These are phyloP conservation scores for Potamilus streckersoni DNA, from an alignment of 1,140 invertebrate genomes.

Conservation along the genomic window DNA sequence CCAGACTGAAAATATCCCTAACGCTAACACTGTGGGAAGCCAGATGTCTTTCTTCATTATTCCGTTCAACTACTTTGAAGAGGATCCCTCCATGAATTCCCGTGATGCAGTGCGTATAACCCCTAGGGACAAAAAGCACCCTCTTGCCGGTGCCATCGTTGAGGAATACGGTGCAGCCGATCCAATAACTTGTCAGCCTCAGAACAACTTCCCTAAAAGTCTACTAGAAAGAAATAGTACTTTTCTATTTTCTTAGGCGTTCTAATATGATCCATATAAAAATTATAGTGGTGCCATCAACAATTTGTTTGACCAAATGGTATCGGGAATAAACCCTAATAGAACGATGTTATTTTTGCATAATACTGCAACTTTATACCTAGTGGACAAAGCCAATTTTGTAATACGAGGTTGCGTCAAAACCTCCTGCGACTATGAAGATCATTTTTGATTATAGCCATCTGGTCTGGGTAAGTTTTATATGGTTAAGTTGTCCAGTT, in stretches of 20 bases:
- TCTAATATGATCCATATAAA: too few species aligned
- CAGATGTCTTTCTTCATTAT: slow-evolving; percentile 46
- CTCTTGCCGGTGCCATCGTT: slow-evolving; percentile 33
- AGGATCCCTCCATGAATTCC: slow-evolving; percentile 51
- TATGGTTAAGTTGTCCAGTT: too few species aligned
- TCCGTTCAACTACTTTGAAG: slow-evolving; percentile 58
- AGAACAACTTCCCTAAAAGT: slow-evolving; percentile 14
- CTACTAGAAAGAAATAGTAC: slow-evolving; percentile 29
- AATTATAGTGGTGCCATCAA: too few species aligned
- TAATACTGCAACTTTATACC: too few species aligned
- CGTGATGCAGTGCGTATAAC: slow-evolving; percentile 69
- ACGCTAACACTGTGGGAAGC: slow-evolving; percentile 43
- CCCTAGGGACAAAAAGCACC: slow-evolving; percentile 58
- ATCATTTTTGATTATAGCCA: too few species aligned
- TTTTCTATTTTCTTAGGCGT: slow-evolving; percentile 31
- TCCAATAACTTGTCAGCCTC: slow-evolving; percentile 13
- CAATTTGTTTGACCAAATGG: too few species aligned
- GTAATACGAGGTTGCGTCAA: too few species aligned
- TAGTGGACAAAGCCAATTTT: too few species aligned
- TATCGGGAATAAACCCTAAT: too few species aligned
- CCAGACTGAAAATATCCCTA: slow-evolving; percentile 54
- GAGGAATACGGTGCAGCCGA: slow-evolving; percentile 36
- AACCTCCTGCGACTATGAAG: too few species aligned
- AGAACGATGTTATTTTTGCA: too few species aligned
- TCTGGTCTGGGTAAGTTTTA: too few species aligned